phyloP scores from a whole-genome alignment of 2,113 vertebrate species.

The Gambusia holbrooki region DNA sequence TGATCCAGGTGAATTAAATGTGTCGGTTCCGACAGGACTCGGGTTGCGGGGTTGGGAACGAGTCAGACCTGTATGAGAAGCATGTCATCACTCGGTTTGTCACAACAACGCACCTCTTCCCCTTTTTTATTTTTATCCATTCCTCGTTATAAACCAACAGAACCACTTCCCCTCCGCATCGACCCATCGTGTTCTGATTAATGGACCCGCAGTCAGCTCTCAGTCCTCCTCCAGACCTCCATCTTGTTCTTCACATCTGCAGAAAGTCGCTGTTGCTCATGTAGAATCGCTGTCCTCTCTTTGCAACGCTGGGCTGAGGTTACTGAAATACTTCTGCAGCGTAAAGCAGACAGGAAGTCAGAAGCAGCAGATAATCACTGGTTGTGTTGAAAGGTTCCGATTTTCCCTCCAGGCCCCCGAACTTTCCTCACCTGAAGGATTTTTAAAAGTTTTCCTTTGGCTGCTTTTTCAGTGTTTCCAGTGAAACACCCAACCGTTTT shows the following conservation, averaged over 20 bases:
- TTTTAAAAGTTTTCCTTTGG: background rate
- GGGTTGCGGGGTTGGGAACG: background rate
- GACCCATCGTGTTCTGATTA: too few species aligned
- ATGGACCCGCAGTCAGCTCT: too few species aligned
- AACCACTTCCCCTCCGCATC: slow-evolving; percentile 42
- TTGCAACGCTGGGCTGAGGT: background rate
- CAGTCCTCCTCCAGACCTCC: background rate
- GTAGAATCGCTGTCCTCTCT: background rate
- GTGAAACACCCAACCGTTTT: too few species aligned
- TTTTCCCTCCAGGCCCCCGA: background rate
- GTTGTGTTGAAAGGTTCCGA: background rate
- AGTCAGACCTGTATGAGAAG: slow-evolving; percentile 28
- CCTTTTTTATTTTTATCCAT: background rate
- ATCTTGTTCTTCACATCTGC: background rate
- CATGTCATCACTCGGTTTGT: background rate
- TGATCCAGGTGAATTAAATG: too few species aligned
- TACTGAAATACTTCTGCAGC: background rate
- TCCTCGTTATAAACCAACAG: background rate
- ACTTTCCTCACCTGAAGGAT: background rate
- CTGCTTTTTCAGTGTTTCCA: too few species aligned
- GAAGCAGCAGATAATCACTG: background rate
- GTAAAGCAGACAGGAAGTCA: background rate
- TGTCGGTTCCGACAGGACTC: too few species aligned
- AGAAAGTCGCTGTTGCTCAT: background rate
- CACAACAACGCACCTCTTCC: slow-evolving; percentile 13